Evolutionary conservation across 37 sponge, comb jelly and placozoan species (phyloP), one percentile per base, ranked within the genome.

Genomic region (Oscarella lobularis): DNA sequence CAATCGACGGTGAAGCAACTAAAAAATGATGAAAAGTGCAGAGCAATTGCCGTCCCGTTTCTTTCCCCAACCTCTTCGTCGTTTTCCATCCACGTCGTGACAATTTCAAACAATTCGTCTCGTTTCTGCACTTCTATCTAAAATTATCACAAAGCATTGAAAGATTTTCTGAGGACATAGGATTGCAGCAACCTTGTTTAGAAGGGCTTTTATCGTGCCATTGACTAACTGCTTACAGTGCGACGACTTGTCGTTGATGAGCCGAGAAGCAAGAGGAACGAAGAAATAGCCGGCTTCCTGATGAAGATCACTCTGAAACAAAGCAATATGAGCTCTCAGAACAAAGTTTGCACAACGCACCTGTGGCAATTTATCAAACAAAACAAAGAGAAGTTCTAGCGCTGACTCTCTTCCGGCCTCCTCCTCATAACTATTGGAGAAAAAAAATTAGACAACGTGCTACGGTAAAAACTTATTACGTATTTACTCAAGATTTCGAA

Each of bases 231-330:
- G 33, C 30, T 80, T 66, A 73, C 86, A 85, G 0, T 67, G 65
- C 1, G 89, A 75, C 0, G 86, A 82, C n/a, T 90, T 80, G 36
- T 92, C 93, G 39, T 89, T 92, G 38, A 88, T 35, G 34, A 92
- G 87, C 34, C 82, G 86, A 38, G 75, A 71, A 54, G 81, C 29
- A 31, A 92, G 79, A 1, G 93, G 86, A 2, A 92, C 69, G 38
- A 92, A 88, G 79, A 92, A 88, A 71, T 73, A 85, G 37, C 73
- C 38, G 31, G 89, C 78, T 66, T 89, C 71, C 2, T 67, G 73
- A 20, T 74, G 73, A 3, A 92, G 39, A 41, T 83, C 37, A 55
- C 39, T 36, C 86, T 83, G 40, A 37, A 54, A 33, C 31, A 78
- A 73, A 2, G 39, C 2, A 3, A 72, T n/a, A n/a, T n/a, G n/a